Percentiles rank a stretch among this genome's conserved stretches.
Evolutionary conservation across 2,113 vertebrate species (phyloP).

Genomic region (Fulmarus glacialis): DNA sequence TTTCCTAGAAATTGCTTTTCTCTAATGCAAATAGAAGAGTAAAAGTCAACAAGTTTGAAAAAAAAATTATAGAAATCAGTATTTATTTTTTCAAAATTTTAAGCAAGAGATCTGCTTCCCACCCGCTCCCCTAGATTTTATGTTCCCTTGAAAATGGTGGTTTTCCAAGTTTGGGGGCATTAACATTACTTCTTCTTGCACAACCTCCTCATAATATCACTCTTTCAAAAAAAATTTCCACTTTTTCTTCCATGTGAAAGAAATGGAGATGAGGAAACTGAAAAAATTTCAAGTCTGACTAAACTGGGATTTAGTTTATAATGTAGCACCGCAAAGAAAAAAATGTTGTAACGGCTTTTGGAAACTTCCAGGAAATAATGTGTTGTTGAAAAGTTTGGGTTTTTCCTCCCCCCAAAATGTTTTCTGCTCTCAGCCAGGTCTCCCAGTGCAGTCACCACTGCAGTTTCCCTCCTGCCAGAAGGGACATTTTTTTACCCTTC

Average conservation of each 20-base stretch:
- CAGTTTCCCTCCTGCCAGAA: background rate
- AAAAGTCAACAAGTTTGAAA: background rate
- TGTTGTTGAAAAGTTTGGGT: background rate
- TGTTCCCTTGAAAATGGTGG: background rate
- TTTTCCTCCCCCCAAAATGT: accelerated
- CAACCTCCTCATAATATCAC: background rate
- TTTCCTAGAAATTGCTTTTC: background rate
- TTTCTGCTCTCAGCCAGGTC: background rate
- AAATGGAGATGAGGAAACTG: background rate
- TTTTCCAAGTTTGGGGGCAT: background rate
- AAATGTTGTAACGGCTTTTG: background rate
- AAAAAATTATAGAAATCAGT: background rate
- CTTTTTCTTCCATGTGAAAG: background rate
- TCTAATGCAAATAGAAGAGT: background rate
- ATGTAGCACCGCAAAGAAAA: background rate
- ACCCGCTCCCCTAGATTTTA: background rate
- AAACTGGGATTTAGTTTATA: background rate
- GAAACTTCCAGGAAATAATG: background rate
- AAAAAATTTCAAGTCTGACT: background rate
- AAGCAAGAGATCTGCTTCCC: background rate
- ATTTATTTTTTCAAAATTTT: background rate
- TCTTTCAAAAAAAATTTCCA: background rate
- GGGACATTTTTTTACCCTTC: background rate
- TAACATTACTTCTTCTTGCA: background rate
- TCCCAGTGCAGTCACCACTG: background rate